phyloP scores from a whole-genome alignment of 1,140 invertebrate genomes.

The Lasaia peninsularis region DNA sequence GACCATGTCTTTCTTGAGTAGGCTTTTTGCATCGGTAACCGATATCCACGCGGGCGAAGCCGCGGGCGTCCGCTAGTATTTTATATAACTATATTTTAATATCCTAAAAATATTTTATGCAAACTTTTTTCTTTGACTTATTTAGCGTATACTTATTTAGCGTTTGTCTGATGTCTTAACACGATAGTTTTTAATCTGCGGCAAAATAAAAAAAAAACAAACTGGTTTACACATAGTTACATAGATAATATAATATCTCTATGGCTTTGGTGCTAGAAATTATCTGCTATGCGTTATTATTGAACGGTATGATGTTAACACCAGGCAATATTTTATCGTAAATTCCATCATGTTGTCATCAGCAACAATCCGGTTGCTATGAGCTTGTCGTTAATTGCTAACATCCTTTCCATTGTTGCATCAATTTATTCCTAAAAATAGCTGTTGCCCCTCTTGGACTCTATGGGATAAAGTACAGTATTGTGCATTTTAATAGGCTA shows the following conservation, averaged over 20 bases:
- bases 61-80: too few species aligned
- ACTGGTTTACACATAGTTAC: too few species aligned
- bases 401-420: conserved; percentile 71
- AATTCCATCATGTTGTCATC: conserved; percentile 27
- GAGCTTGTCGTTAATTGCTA: conserved; percentile 68
- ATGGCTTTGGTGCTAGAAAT: neutral
- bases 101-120: too few species aligned
- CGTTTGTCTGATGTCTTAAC: too few species aligned
- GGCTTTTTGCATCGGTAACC: too few species aligned
- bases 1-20: too few species aligned
- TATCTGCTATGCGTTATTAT: conserved; percentile 6
- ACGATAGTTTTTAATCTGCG: too few species aligned
- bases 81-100: too few species aligned
- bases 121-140: too few species aligned
- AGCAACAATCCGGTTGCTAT: conserved; percentile 31
- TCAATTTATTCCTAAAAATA: conserved; percentile 73
- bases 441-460: conserved; percentile 50
- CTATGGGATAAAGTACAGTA: conserved; percentile 70
- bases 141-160: too few species aligned
- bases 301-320: conserved; percentile 5
- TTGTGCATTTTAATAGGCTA: conserved; percentile 72
- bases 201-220: too few species aligned
- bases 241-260: neutral
- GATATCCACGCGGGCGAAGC: too few species aligned
- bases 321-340: conserved; percentile 32